phyloP scores from a whole-genome alignment of 1,140 invertebrate species.

The Nasonia vitripennis region DNA sequence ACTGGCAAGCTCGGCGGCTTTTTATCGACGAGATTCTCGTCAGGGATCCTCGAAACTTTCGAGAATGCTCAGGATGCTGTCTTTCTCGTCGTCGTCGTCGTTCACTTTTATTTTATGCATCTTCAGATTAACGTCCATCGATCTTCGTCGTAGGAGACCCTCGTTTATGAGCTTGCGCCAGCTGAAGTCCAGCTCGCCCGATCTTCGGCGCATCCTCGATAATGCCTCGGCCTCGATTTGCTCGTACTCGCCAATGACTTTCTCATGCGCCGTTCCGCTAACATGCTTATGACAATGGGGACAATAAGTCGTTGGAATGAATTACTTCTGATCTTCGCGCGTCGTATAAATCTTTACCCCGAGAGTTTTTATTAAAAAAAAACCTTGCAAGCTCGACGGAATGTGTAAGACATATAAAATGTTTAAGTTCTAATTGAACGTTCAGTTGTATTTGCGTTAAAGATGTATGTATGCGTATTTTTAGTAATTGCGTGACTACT shows the following conservation, averaged over 20 bases:
- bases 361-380: too few relatives aligned
- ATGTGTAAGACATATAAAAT: too few relatives aligned
- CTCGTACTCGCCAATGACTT: conserved; percentile 62
- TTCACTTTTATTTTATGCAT: background rate
- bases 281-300: background rate
- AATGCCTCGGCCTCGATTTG: conserved; percentile 57
- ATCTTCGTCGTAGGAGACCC: conserved; percentile 51
- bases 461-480: too few relatives aligned
- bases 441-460: too few relatives aligned
- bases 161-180: conserved; percentile 57
- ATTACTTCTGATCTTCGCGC: too few relatives aligned
- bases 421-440: too few relatives aligned
- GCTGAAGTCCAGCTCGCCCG: conserved; percentile 57
- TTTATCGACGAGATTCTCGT: background rate
- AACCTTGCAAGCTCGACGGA: too few relatives aligned
- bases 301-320: too few relatives aligned
- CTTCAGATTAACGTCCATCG: conserved; percentile 55
- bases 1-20: background rate
- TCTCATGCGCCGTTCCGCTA: conserved; percentile 47
- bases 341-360: too few relatives aligned
- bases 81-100: background rate
- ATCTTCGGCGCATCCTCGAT: conserved; percentile 50
- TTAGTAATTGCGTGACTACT: too few relatives aligned
- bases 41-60: background rate
- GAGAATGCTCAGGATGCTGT: background rate